Conservation (phyloP, 2,888 invertebrate species). For the Harpagoxenus sublaevis region DNA sequence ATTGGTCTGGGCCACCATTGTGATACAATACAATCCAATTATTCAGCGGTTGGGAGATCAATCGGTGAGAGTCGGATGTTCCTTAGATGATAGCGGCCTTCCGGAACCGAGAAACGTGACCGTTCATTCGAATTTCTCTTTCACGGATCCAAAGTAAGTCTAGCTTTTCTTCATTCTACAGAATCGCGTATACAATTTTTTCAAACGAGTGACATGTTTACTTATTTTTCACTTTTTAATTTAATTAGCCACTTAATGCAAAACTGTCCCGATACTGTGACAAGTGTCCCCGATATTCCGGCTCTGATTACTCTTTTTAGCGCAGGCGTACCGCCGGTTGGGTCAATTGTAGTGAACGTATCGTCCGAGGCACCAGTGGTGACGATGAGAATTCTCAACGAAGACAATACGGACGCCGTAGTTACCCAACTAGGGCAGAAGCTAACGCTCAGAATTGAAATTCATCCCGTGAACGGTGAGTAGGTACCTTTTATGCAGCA, state of each 20-base stretch:
- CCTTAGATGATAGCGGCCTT: slow-evolving; percentile 87
- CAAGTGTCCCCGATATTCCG: slow-evolving; percentile 14
- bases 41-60: slow-evolving; percentile 95
- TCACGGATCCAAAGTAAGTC: slow-evolving; percentile 87
- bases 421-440: slow-evolving; percentile 91
- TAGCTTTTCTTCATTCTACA: neutral
- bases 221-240: neutral
- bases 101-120: slow-evolving; percentile 87
- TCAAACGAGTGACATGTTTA: neutral
- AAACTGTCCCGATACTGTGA: slow-evolving; percentile 1
- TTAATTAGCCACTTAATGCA: neutral
- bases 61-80: slow-evolving; percentile 93
- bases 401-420: slow-evolving; percentile 87
- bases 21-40: slow-evolving; percentile 94
- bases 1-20: slow-evolving; percentile 91
- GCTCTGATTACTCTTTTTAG: slow-evolving; percentile 67
- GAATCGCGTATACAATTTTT: neutral
- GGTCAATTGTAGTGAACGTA: slow-evolving; percentile 87
- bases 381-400: slow-evolving; percentile 88
- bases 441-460: slow-evolving; percentile 89
- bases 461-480: slow-evolving; percentile 87
- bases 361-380: slow-evolving; percentile 87
- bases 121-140: slow-evolving; percentile 88
- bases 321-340: slow-evolving; percentile 84
- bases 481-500: neutral